Conservation (phyloP, 2,113 vertebrate genomes). For the Meles meles region DNA sequence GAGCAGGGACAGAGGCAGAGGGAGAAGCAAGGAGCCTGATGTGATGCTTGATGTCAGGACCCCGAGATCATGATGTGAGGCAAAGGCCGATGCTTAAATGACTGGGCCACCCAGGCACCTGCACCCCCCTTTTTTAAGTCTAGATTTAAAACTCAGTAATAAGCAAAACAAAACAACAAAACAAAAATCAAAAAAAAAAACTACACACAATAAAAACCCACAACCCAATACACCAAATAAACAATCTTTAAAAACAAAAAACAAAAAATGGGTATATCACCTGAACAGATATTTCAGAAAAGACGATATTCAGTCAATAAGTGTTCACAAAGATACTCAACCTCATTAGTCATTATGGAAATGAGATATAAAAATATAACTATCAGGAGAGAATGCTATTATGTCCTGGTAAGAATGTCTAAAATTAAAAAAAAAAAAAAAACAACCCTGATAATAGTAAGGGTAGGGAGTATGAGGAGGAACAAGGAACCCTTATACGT, state of each 20-base stretch:
- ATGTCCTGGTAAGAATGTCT: rapidly evolving
- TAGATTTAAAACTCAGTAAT: neutral
- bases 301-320: neutral
- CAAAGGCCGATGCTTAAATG: neutral
- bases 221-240: neutral
- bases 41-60: rapidly evolving
- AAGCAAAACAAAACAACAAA: neutral
- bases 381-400: neutral
- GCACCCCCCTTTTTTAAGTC: neutral
- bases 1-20: neutral
- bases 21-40: neutral
- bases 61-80: neutral
- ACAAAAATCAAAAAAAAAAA: neutral
- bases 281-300: neutral
- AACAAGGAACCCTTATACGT: rapidly evolving
- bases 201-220: neutral
- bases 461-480: neutral
- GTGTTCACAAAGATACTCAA: rapidly evolving
- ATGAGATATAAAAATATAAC: neutral
- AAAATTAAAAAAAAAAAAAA: neutral
- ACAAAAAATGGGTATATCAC: neutral
- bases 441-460: rapidly evolving
- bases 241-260: neutral
- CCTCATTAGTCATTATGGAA: neutral
- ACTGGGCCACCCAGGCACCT: neutral